Conservation (phyloP, 2,888 invertebrate species). For the Pachydiplax longipennis region DNA sequence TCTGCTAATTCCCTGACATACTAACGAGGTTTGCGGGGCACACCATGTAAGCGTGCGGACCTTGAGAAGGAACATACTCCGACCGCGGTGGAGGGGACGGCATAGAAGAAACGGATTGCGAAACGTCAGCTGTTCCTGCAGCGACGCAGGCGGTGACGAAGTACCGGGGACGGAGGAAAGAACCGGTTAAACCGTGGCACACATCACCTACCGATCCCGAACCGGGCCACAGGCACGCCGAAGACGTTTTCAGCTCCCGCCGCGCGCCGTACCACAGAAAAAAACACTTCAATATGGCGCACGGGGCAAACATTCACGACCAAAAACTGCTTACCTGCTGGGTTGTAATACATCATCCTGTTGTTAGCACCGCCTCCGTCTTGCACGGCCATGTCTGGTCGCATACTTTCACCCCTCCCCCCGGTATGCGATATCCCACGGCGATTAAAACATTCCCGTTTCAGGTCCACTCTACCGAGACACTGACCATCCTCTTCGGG, state of each 20-base stretch:
- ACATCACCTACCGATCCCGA: neutral
- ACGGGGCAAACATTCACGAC: neutral
- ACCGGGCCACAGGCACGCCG: neutral
- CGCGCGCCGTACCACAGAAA: neutral
- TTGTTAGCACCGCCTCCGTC: neutral
- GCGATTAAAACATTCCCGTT: neutral
- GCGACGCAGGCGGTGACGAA: neutral
- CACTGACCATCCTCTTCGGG: neutral
- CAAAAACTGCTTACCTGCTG: neutral
- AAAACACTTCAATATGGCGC: neutral
- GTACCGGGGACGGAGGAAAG: neutral
- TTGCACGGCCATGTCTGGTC: neutral
- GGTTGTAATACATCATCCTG: neutral
- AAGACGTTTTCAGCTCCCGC: neutral
- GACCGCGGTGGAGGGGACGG: neutral
- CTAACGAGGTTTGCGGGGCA: constrained; percentile 17
- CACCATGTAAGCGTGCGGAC: neutral
- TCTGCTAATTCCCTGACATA: neutral
- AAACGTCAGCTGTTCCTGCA: constrained; percentile 27
- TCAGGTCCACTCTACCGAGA: neutral
- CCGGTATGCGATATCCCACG: neutral
- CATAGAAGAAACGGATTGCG: neutral
- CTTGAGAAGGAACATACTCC: neutral
- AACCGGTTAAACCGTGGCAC: neutral
- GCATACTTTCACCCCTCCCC: neutral